Percentiles rank a stretch among this genome's conserved stretches.
Evolutionary conservation across 1,140 invertebrate genomes (phyloP).

Genomic region (Danaus melanippus): DNA sequence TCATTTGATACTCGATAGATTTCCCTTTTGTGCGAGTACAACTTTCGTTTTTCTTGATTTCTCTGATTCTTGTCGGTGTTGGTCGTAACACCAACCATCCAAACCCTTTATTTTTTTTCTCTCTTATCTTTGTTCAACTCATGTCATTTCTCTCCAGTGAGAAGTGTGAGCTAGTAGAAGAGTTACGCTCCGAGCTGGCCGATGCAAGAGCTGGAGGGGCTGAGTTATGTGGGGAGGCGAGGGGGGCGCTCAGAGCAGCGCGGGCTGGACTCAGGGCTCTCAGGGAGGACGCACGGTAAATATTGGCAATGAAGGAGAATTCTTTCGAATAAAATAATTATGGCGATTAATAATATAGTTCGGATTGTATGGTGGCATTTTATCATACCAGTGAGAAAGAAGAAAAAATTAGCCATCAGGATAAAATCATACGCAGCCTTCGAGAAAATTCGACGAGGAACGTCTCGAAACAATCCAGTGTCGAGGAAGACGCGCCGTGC

Average conservation of each 20-base stretch:
- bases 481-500: constrained; percentile 19
- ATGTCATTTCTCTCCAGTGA: constrained; percentile 14
- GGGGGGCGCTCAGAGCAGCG: constrained; percentile 21
- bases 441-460: constrained; percentile 6
- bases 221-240: constrained; percentile 33
- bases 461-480: constrained; percentile 7
- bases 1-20: too few species aligned
- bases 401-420: constrained; percentile 35
- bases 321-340: neutral
- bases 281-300: constrained; percentile 13
- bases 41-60: too few species aligned
- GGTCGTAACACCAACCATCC: too few species aligned
- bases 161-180: constrained; percentile 11
- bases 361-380: neutral
- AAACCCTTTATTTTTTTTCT: too few species aligned
- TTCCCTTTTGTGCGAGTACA: too few species aligned
- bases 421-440: constrained; percentile 24
- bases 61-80: too few species aligned
- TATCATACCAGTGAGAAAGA: constrained; percentile 33
- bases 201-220: constrained; percentile 34
- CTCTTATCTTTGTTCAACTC: too few species aligned
- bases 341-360: too few species aligned
- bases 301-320: neutral
- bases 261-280: constrained; percentile 20
- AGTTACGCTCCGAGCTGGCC: constrained; percentile 27